These are phyloP conservation scores for Pocillopora grandis DNA, from an alignment of 92 coral and sea anemone species.

Conservation along the genomic window DNA sequence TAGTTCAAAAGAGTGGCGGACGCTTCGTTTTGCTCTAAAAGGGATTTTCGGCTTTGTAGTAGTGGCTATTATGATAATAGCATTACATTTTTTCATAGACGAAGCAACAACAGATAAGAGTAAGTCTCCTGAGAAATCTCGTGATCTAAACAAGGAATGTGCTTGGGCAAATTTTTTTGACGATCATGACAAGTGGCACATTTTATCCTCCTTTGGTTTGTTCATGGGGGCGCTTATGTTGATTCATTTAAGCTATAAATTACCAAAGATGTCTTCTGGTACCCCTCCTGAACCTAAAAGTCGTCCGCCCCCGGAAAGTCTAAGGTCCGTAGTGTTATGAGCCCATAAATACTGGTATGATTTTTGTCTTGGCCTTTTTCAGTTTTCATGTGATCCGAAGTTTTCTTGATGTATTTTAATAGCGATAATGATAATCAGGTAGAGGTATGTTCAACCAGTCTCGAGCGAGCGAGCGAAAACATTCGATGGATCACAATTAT, in stretches of 20 bases:
- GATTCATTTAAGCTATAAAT: constrained; percentile 48
- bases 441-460: too few relatives aligned
- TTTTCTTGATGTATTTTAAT: too few relatives aligned
- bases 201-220: constrained; percentile 85
- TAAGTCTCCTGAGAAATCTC: constrained; percentile 54
- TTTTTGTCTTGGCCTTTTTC: too few relatives aligned
- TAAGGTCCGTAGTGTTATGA: too few relatives aligned
- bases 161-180: constrained; percentile 64
- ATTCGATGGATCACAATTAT: too few relatives aligned
- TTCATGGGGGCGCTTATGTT: constrained; percentile 75
- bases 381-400: too few relatives aligned
- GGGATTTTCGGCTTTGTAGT: constrained; percentile 46
- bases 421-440: too few relatives aligned
- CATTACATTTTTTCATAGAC: constrained; percentile 55
- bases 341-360: too few relatives aligned
- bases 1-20: background rate
- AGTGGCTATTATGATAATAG: constrained; percentile 23
- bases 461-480: too few relatives aligned
- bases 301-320: too few relatives aligned
- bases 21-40: constrained; percentile 14
- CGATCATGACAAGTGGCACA: constrained; percentile 89
- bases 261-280: background rate
- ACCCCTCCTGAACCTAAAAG: too few relatives aligned
- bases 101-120: constrained; percentile 71
- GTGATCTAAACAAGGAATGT: constrained; percentile 80